A percentile compares a stretch with the other conserved stretches of the same genome.
These are phyloP conservation scores for Oppia nitens DNA, from an alignment of 1,140 invertebrate genomes.

Conservation along the genomic window DNA sequence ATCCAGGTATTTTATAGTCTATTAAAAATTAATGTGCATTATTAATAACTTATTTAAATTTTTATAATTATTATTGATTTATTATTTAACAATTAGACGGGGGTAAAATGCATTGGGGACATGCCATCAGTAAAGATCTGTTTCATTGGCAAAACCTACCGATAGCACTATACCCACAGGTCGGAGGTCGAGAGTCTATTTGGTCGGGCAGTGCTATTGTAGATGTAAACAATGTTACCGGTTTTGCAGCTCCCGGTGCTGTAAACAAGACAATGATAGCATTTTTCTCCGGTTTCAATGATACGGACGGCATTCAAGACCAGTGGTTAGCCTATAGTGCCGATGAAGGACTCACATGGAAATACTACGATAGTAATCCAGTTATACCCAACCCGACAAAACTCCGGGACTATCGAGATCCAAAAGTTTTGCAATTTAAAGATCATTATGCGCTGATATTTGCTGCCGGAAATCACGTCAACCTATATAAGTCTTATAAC, in stretches of 20 bases:
- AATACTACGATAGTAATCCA: constrained; percentile 6
- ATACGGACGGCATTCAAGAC: neutral
- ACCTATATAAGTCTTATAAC: constrained; percentile 10
- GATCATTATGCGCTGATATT: constrained; percentile 4
- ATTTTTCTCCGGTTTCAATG: neutral
- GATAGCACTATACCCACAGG: neutral
- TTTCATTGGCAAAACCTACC: constrained; percentile 7
- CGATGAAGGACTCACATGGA: neutral
- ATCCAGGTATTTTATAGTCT: no score
- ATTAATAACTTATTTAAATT: no score
- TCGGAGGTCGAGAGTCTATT: neutral
- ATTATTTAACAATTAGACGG: no score
- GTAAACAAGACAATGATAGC: neutral
- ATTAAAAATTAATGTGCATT: no score
- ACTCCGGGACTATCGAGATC: constrained; percentile 9
- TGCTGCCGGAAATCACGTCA: constrained; percentile 4
- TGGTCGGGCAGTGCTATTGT: constrained; percentile 9
- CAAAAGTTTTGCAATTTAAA: constrained; percentile 5
- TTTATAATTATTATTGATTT: no score
- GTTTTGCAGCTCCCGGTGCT: neutral
- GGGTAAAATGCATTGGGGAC: constrained; percentile 14
- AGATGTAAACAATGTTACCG: constrained; percentile 7
- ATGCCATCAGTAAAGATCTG: constrained; percentile 2
- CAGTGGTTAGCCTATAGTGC: neutral
- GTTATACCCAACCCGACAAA: neutral